Evolutionary conservation across 2,113 vertebrate genomes (phyloP).

Genomic region (Philantomba maxwellii): DNA sequence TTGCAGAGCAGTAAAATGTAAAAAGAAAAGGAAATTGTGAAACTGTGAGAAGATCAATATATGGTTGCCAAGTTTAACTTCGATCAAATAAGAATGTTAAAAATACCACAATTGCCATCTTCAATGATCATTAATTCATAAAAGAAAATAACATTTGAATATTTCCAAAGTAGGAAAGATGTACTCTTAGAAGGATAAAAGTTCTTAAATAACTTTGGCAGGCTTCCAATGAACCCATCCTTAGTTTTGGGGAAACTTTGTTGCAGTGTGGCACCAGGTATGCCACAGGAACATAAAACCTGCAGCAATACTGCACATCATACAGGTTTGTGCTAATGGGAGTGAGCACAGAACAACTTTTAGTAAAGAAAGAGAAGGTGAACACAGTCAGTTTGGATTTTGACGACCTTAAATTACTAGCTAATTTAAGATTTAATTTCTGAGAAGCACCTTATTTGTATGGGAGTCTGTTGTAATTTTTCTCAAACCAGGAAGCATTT

Average conservation of each 20-base stretch:
- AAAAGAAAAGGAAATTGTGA: slow-evolving; percentile 1
- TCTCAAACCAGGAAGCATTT: neutral
- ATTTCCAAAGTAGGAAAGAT: neutral
- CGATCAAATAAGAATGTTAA: slow-evolving; percentile 6
- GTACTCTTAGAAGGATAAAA: neutral
- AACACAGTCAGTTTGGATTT: neutral
- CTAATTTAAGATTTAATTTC: neutral
- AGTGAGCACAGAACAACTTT: neutral
- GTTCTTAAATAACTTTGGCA: neutral
- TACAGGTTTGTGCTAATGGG: neutral
- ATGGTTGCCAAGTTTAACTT: slow-evolving; percentile 1
- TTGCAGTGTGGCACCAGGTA: neutral
- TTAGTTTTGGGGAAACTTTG: neutral
- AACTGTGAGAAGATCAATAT: neutral
- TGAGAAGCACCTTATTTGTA: neutral
- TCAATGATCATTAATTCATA: neutral
- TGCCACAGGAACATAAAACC: neutral
- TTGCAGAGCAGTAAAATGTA: slow-evolving; percentile 6
- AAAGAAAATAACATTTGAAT: neutral
- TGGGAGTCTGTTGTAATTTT: neutral
- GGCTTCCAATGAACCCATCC: neutral
- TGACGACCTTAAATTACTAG: neutral
- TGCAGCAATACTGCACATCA: neutral
- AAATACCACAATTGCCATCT: neutral
- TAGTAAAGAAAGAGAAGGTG: neutral